Evolutionary conservation across 2,888 invertebrate genomes (phyloP).

Genomic region (Lycocerus yunnanus): DNA sequence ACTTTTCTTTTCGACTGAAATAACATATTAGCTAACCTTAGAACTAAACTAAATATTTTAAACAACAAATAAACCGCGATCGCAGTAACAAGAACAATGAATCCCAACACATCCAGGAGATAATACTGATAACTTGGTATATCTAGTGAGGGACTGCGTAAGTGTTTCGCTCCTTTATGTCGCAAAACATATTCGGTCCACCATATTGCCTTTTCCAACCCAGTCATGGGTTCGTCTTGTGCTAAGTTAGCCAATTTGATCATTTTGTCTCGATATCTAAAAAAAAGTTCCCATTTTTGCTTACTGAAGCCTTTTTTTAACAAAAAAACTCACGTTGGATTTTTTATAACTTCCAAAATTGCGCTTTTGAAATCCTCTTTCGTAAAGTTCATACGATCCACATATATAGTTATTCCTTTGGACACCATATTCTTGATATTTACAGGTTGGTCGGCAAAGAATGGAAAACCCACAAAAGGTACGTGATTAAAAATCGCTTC

Average conservation of each 20-base stretch:
- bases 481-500: conserved; percentile 2
- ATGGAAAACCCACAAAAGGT: neutral
- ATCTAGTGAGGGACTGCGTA: neutral
- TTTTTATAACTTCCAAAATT: neutral
- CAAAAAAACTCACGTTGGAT: neutral
- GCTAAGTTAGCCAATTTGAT: neutral
- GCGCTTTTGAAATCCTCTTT: neutral
- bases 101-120: neutral
- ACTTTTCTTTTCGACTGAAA: neutral
- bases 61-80: neutral
- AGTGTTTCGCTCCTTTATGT: neutral
- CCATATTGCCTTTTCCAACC: neutral
- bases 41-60: neutral
- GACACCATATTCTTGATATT: neutral
- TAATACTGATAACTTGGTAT: neutral
- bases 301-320: neutral
- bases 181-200: conserved; percentile 9
- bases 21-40: neutral
- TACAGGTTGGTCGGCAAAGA: neutral
- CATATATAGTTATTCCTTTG: neutral
- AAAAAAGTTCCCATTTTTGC: neutral
- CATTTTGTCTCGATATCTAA: neutral
- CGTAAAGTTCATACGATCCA: neutral
- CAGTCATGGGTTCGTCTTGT: neutral
- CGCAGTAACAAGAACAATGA: neutral